Evolutionary conservation across 1,140 invertebrate species (phyloP), one percentile per base, ranked within the genome.

Genomic region (Ips typographus): DNA sequence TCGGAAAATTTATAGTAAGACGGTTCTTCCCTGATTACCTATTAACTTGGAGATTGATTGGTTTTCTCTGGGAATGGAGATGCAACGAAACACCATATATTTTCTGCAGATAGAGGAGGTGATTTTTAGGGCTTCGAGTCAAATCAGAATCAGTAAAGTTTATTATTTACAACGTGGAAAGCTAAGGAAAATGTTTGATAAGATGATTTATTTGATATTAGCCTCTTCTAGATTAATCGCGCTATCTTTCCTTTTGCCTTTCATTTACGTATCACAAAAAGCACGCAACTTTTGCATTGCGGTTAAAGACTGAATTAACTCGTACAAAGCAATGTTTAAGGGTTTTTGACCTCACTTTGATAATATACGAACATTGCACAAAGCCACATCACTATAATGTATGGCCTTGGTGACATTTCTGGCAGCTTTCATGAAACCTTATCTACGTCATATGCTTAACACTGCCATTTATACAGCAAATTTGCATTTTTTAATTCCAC

Each of bases 1-100:
- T 66, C 53, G 58, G 56, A 47, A 66, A 66, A 66, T 58, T 57
- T 66, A 58, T 57, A 66, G 64, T 49, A 59, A 66, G 64, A 44
- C 41, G 56, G 43, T 49, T 66, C 43, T 59, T 57, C 43, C 64
- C 43, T 65, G 63, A 65, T 65, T 65, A 56, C 63, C 63, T 43
- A 65, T 65, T 65, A 65, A 56, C n/a, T 36, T 55, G 43, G 39
- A 22, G 37, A 65, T 65, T 65, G 63, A 65, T 65, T 65, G 53
- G 51, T 51, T 63, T 51, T 40, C 60, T 59, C 6, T 55, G 57
- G 40, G 8, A 55, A 37, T 22, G 44, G 22, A 49, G 44, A 49
- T 49, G 7, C 44, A 49, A 22, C 22, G 22, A 22, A 22, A 22
- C 22, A 22, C 22, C 22, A 0, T 22, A 22, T 22, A 22, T 22